phyloP scores from a whole-genome alignment of 2,113 vertebrate species.

The Aspidoscelis tigris region DNA sequence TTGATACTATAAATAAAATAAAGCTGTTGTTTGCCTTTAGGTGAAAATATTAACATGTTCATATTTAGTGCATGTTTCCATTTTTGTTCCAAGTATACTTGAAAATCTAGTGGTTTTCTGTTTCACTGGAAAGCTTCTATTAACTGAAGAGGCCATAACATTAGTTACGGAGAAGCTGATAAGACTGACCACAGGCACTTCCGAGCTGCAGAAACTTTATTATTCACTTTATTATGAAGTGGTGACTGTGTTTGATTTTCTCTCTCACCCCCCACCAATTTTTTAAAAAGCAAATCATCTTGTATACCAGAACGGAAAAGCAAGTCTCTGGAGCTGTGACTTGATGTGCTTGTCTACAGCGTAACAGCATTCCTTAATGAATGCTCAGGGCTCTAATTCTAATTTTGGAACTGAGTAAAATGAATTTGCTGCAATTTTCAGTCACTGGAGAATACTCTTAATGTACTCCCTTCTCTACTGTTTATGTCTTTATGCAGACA shows the following conservation, averaged over 20 bases:
- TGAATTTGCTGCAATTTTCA: constrained; percentile 63
- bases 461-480: constrained; percentile 46
- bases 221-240: constrained; percentile 11
- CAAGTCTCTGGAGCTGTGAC: constrained; percentile 48
- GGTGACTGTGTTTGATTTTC: constrained; percentile 43
- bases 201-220: constrained; percentile 52
- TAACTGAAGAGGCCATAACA: constrained; percentile 53
- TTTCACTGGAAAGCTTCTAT: background rate
- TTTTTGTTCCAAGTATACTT: background rate
- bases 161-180: constrained; percentile 16
- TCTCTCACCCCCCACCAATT: constrained; percentile 33
- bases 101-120: background rate
- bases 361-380: constrained; percentile 69
- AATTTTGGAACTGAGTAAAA: constrained; percentile 67
- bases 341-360: constrained; percentile 48
- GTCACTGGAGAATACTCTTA: constrained; percentile 58
- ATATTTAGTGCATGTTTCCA: too few relatives aligned
- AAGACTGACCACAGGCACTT: constrained; percentile 59
- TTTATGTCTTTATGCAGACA: constrained; percentile 61
- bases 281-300: constrained; percentile 49
- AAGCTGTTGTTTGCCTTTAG: background rate
- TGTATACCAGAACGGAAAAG: constrained; percentile 50
- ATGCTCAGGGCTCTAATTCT: constrained; percentile 61
- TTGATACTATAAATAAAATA: background rate
- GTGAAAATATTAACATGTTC: background rate